Evolutionary conservation across 2,888 invertebrate species (phyloP).

Genomic region (Leptinotarsa peninsularis): DNA sequence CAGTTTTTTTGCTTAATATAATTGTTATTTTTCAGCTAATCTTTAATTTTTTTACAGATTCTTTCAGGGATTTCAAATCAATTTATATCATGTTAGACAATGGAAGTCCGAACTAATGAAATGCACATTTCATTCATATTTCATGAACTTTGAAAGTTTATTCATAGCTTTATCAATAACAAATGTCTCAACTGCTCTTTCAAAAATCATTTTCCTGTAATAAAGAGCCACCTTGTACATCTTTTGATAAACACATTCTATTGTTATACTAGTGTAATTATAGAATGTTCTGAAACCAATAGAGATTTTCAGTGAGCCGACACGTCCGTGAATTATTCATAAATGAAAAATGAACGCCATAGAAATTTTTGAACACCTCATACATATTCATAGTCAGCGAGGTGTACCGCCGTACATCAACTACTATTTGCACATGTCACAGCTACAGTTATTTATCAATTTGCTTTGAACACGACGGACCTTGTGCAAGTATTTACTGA

Average conservation of each 20-base stretch:
- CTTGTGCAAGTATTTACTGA: constrained; percentile 25
- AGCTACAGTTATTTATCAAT: constrained; percentile 27
- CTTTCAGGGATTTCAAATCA: too few relatives aligned
- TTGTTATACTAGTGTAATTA: background rate
- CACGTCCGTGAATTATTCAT: constrained; percentile 5
- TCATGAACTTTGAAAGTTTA: too few relatives aligned
- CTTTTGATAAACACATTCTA: background rate
- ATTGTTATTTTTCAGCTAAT: too few relatives aligned
- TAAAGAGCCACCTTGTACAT: background rate
- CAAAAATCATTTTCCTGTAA: too few relatives aligned
- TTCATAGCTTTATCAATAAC: too few relatives aligned
- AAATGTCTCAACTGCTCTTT: too few relatives aligned
- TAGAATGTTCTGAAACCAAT: background rate
- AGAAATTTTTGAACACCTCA: constrained; percentile 25
- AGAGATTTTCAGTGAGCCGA: background rate
- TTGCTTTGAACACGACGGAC: constrained; percentile 18
- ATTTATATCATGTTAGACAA: too few relatives aligned
- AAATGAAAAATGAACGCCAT: constrained; percentile 2
- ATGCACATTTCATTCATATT: too few relatives aligned
- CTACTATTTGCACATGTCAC: constrained; percentile 29
- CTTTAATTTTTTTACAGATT: too few relatives aligned
- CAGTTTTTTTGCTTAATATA: too few relatives aligned
- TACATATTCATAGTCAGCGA: constrained; percentile 27
- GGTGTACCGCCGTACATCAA: constrained; percentile 20
- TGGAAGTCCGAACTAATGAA: too few relatives aligned